A percentile compares a stretch with the other conserved stretches of the same genome.
Conservation (phyloP, 2,888 invertebrate genomes). For the Sceliomorpha sp. region DNA sequence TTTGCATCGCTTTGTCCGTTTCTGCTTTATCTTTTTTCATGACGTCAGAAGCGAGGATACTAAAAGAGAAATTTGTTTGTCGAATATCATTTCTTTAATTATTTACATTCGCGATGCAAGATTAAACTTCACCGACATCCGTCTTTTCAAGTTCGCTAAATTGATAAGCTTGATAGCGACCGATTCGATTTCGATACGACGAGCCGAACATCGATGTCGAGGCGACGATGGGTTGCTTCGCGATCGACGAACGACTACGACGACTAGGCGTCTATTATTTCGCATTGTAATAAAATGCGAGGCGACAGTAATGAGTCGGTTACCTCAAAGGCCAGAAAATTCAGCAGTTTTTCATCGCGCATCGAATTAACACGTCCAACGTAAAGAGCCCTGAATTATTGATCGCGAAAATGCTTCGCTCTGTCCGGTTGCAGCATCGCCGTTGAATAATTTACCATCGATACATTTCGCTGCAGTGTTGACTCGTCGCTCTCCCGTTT, state of each 20-base stretch:
- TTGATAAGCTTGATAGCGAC: constrained; percentile 54
- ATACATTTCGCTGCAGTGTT: constrained; percentile 39
- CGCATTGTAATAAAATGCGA: too few relatives aligned
- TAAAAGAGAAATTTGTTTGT: constrained; percentile 56
- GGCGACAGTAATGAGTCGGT: neutral
- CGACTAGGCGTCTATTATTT: too few relatives aligned
- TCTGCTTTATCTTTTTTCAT: constrained; percentile 20
- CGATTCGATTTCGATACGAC: constrained; percentile 49
- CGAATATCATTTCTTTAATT: constrained; percentile 56
- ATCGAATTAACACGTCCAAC: constrained; percentile 41
- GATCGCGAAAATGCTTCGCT: constrained; percentile 47
- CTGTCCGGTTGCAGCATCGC: constrained; percentile 45
- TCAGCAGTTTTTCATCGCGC: constrained; percentile 30
- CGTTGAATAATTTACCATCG: constrained; percentile 53
- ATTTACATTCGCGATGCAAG: constrained; percentile 54
- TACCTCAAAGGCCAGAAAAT: neutral
- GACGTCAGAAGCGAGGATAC: constrained; percentile 54
- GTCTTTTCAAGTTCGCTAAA: constrained; percentile 47
- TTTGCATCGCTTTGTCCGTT: constrained; percentile 54
- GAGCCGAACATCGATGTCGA: constrained; percentile 26
- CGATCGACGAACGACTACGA: neutral
- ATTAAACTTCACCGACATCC: constrained; percentile 48
- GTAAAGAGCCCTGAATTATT: constrained; percentile 42
- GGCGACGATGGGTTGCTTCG: too few relatives aligned
- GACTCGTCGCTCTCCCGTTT: constrained; percentile 24